Base-by-base conservation (phyloP, 2,797 vertebrate genomes). In the Poecilia gillii region DNA sequence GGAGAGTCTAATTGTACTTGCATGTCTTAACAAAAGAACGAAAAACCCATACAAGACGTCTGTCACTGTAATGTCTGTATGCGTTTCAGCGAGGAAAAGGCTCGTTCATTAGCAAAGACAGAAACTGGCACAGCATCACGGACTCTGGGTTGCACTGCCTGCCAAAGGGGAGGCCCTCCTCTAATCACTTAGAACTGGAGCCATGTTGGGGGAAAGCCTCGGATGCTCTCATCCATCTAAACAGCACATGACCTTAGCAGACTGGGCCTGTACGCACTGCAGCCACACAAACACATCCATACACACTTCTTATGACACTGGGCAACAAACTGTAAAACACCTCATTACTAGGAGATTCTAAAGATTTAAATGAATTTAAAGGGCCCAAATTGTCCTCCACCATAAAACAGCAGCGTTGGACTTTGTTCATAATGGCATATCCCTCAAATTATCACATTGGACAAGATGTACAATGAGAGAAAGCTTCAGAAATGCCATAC, bases 291-390 rank as follows among this genome's bases (percentile, higher is more conserved):
- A 77, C 73, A 51, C 39, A 1, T 66, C 36, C 57, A 73, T 13
- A 25, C 59, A 64, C 28, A 7, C 47, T 25, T 78, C 33, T 75
- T 55, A 74, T 79, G 77, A 72, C 73, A 23, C 49, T 70, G 74
- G 45, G 33, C 31, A 76, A 74, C 74, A 9, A 45, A 77, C 62
- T 57, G 72, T 72, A 74, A 41, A 74, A 78, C 75, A 43, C 39
- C 72, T 84, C 80, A 80, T 89, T 86, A 85, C 88, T 84, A 41
- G 82, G 84, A 85, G 92, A 86, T 94, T 93, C 92, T 89, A 93
- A 88, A 91, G 72, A 85, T 89, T 85, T 86, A 75, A 76, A 88
- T 87, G 86, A 92, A 87, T 90, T 81, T 72, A 62, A n/a, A 73
- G 43, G 75, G 76, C 81, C 2, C 90, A 84, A 14, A 31, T 31